A percentile compares a stretch with the other conserved stretches of the same genome.
phyloP scores from a whole-genome alignment of 2,888 invertebrate genomes.

The Epiblema foenella region DNA sequence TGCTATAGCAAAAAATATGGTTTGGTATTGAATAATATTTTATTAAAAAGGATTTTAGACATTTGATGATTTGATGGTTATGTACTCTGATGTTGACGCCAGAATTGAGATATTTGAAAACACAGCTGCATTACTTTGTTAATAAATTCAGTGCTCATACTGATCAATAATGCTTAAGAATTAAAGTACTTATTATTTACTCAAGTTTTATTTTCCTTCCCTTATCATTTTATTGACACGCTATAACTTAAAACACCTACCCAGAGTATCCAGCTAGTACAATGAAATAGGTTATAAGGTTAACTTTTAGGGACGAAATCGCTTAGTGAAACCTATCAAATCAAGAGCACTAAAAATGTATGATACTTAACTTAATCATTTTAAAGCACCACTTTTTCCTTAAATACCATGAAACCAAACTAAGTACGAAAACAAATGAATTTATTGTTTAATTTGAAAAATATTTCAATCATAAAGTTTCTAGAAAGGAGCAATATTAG shows the following conservation, averaged over 20 bases:
- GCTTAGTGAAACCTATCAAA: too few species aligned
- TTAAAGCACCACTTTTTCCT: too few species aligned
- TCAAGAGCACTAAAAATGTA: neutral
- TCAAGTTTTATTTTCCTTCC: constrained; percentile 8
- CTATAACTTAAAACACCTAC: too few species aligned
- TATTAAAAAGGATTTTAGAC: neutral
- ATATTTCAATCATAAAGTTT: too few species aligned
- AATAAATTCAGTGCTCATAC: neutral
- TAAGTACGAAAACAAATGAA: too few species aligned
- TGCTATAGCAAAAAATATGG: neutral
- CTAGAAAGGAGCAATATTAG: neutral
- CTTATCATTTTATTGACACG: neutral
- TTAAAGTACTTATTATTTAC: constrained; percentile 12
- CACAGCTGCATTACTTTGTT: constrained; percentile 8
- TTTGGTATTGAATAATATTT: neutral
- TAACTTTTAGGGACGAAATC: too few species aligned
- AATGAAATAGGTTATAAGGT: too few species aligned
- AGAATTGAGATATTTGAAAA: neutral
- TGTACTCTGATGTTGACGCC: neutral
- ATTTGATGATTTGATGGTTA: neutral
- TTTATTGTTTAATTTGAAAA: too few species aligned
- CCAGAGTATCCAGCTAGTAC: too few species aligned
- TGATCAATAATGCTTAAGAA: constrained; percentile 22
- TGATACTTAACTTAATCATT: too few species aligned
- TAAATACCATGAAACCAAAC: too few species aligned